Evolutionary conservation across 1,140 invertebrate species (phyloP).

Genomic region (Drosophila miranda): DNA sequence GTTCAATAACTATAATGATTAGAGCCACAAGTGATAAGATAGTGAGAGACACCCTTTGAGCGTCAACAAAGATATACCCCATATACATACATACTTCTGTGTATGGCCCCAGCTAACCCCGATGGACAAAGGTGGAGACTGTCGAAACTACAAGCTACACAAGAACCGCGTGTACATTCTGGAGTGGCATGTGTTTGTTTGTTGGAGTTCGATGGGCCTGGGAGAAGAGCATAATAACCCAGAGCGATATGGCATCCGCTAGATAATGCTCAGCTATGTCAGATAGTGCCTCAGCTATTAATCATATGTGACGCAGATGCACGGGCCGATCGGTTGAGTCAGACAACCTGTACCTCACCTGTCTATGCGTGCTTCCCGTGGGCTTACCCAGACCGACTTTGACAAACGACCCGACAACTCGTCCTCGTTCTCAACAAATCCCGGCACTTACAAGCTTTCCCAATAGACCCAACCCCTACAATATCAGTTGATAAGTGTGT

Average conservation of each 20-base stretch:
- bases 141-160: background rate
- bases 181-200: slow-evolving; percentile 13
- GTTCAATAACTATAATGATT: slow-evolving; percentile 21
- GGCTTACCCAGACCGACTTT: slow-evolving; percentile 41
- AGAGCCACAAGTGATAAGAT: slow-evolving; percentile 27
- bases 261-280: slow-evolving; percentile 33
- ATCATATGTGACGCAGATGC: slow-evolving; percentile 42
- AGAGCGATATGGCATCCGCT: slow-evolving; percentile 12
- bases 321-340: slow-evolving; percentile 19
- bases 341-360: slow-evolving; percentile 26
- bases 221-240: too few relatives aligned
- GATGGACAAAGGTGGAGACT: slow-evolving; percentile 18
- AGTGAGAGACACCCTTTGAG: slow-evolving; percentile 14
- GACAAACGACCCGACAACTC: slow-evolving; percentile 44
- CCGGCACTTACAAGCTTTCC: slow-evolving; percentile 36
- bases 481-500: slow-evolving; percentile 32
- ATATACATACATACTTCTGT: background rate
- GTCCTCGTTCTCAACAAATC: slow-evolving; percentile 35
- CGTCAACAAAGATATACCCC: too few relatives aligned
- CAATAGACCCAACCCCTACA: too few relatives aligned
- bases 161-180: slow-evolving; percentile 37
- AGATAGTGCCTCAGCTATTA: slow-evolving; percentile 35
- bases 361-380: slow-evolving; percentile 7
- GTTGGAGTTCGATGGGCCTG: slow-evolving; percentile 1
- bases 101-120: slow-evolving; percentile 1